Evolutionary conservation across 2,797 vertebrate species (phyloP), one percentile per base, ranked within the genome.

Genomic region (Premnoplex brunnescens): DNA sequence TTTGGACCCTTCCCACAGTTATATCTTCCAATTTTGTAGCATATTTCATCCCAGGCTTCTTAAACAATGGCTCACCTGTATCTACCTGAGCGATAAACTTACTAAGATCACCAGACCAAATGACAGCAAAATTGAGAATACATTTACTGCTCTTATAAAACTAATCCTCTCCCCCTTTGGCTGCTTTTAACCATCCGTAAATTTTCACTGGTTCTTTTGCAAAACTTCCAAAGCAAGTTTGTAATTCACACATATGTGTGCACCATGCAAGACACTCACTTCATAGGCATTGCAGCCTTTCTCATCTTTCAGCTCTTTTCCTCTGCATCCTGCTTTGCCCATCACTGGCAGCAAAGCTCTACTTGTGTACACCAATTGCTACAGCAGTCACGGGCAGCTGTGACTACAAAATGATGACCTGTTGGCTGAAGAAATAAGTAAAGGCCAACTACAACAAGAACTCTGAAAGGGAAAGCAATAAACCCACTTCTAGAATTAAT

Each of bases 311-410:
- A 60, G 2, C 43, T 76, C 26, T 91, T 64, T 83, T 62, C 26
- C 55, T 91, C 39, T 22, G 18, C 26, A 15, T 55, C 21, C 19
- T 41, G 24, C 32, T 93, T 69, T 66, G 30, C 24, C 22, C 18
- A 5, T 7, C 52, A 64, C 46, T 39, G 41, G 3, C 41, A 68
- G 51, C 9, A 36, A 85, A 82, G 26, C 28, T 67, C 32, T 62
- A 8, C 10, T 30, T 48, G 1, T 14, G 16, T 3, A 5, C 28
- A 14, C 3, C 0, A 24, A 62, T 28, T 62, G 36, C 27, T 62
- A 46, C 46, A 78, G 5, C 18, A 10, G 5, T 1, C 39, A 14
- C n/a, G 21, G 48, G 52, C 34, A 68, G 24, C 36, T 75, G 0
- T 3, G 13, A 5, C 27, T 26, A 17, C 44, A 52, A 86, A 67